Conservation (phyloP, 2,113 vertebrate genomes). For the Hystrix brachyura region DNA sequence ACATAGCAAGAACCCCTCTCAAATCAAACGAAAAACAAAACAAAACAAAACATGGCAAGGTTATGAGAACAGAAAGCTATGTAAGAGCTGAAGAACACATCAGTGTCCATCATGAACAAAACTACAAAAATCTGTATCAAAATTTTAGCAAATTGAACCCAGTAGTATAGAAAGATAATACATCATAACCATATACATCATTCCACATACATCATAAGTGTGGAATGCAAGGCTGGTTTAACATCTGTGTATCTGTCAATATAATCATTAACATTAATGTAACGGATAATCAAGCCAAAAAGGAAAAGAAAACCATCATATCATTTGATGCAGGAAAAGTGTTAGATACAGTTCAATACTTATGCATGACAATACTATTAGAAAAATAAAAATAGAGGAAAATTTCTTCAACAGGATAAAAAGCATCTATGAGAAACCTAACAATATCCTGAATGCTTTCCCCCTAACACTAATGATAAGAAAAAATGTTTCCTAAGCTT, state of each 20-base stretch:
- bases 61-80: not conserved
- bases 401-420: slow-evolving; percentile 30
- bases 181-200: not conserved
- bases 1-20: too few relatives aligned
- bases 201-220: not conserved
- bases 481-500: not conserved
- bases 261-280: not conserved
- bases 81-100: not conserved
- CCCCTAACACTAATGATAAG: not conserved
- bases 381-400: not conserved
- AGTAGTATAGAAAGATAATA: not conserved
- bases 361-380: not conserved
- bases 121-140: not conserved
- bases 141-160: not conserved
- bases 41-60: not conserved
- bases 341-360: slow-evolving; percentile 23
- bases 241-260: not conserved
- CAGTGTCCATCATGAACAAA: not conserved
- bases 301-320: not conserved
- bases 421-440: not conserved
- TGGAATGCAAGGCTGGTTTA: slow-evolving; percentile 38
- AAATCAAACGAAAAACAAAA: too few relatives aligned
- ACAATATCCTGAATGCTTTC: not conserved
- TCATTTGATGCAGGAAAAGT: not conserved
- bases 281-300: not conserved